Evolutionary conservation across 2,888 invertebrate genomes (phyloP).

Genomic region (Scaptomyza reducta): DNA sequence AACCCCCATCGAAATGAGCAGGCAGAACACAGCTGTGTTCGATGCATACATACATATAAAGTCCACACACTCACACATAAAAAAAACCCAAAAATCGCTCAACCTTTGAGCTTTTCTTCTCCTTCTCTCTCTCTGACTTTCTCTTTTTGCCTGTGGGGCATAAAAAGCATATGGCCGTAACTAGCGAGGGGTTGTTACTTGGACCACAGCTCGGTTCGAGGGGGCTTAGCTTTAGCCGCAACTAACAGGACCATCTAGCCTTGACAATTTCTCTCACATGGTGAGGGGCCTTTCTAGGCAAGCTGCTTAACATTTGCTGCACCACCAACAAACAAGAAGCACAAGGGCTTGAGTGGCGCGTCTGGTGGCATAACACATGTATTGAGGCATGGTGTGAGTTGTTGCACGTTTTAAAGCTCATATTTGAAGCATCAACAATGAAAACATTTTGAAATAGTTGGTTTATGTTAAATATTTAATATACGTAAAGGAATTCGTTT

Average conservation of each 20-base stretch:
- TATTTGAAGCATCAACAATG: not conserved
- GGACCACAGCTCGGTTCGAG: constrained; percentile 41
- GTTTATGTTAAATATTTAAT: no score
- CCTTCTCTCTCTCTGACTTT: not conserved
- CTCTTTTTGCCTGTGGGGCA: constrained; percentile 33
- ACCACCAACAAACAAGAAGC: constrained; percentile 9
- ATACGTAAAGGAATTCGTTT: no score
- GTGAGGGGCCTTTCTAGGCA: constrained; percentile 15
- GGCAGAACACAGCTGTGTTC: constrained; percentile 52
- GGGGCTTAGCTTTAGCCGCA: constrained; percentile 45
- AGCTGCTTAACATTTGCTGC: constrained; percentile 41
- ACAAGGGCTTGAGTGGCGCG: not conserved
- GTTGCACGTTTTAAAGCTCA: constrained; percentile 26
- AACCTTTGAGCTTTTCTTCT: constrained; percentile 19
- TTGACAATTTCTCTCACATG: constrained; percentile 59
- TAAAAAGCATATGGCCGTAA: constrained; percentile 76
- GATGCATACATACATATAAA: constrained; percentile 12
- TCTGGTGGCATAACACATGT: constrained; percentile 26
- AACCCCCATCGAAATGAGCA: constrained; percentile 48
- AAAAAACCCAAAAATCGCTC: constrained; percentile 1
- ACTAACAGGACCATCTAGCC: constrained; percentile 50
- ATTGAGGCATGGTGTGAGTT: constrained; percentile 36
- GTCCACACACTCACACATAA: not conserved
- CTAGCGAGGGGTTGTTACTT: constrained; percentile 74
- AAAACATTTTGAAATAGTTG: constrained; percentile 1